phyloP scores from a whole-genome alignment of 2,797 vertebrate species.

The Coregonus suidteri region DNA sequence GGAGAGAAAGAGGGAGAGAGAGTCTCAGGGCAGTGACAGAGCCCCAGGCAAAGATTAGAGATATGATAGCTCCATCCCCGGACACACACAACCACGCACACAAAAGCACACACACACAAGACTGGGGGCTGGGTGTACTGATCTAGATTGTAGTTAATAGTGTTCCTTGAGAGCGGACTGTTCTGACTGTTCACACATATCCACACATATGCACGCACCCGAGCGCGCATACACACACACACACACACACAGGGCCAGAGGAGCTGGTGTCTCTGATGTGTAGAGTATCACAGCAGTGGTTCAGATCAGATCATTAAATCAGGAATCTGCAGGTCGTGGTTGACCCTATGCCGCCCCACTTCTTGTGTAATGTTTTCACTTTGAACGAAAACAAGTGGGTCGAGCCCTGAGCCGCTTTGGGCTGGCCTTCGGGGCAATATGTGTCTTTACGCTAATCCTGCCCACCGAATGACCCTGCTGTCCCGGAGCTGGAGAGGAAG shows the following conservation, averaged over 20 bases:
- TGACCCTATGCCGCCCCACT: too few species aligned
- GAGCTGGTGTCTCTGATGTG: not conserved
- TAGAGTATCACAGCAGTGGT: not conserved
- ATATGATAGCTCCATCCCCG: not conserved
- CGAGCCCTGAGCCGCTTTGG: too few species aligned
- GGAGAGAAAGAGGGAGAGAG: not conserved
- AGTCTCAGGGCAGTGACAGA: not conserved
- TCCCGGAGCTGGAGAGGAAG: too few species aligned
- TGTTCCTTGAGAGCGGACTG: not conserved
- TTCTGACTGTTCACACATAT: not conserved
- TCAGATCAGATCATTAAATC: not conserved
- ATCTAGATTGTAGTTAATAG: not conserved
- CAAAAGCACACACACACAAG: not conserved
- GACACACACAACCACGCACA: conserved; percentile 1
- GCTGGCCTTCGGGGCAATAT: too few species aligned
- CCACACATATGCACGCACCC: too few species aligned
- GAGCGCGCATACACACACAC: not conserved
- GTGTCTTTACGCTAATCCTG: too few species aligned
- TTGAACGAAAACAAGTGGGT: too few species aligned
- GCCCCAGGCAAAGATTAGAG: too few species aligned
- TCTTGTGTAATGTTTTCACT: too few species aligned
- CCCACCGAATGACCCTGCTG: too few species aligned
- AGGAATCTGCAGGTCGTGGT: too few species aligned
- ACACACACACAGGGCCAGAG: not conserved
- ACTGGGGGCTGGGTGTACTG: not conserved